Conservation (phyloP, 2,113 vertebrate genomes). For the Megatriorchis doriae region DNA sequence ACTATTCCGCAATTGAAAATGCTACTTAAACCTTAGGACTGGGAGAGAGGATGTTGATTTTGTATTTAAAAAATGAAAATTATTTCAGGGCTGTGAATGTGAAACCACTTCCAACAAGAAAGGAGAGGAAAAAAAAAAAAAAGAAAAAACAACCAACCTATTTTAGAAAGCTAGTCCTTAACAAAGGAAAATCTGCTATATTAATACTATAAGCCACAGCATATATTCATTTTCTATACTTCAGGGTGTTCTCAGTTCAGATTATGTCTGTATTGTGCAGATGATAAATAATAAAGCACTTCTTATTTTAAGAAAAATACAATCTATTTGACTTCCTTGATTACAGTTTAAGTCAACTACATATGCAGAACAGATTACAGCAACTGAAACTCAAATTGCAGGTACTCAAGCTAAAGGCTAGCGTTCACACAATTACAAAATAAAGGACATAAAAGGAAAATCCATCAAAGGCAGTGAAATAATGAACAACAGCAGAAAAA, state of each 20-base stretch:
- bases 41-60: neutral
- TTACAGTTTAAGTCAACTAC: neutral
- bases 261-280: neutral
- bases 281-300: neutral
- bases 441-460: neutral
- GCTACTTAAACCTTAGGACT: neutral
- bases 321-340: neutral
- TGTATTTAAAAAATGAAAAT: neutral
- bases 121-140: neutral
- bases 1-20: neutral
- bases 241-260: neutral
- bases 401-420: neutral
- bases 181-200: neutral
- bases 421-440: neutral
- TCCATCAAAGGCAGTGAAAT: neutral
- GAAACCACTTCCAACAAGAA: conserved; percentile 51
- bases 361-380: neutral
- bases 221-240: neutral
- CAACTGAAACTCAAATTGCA: neutral
- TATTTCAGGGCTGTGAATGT: neutral
- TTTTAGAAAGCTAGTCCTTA: neutral
- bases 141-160: neutral
- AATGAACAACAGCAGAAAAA: neutral
- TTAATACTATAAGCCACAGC: neutral
- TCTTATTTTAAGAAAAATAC: neutral